Conservation (phyloP, 2,113 vertebrate genomes). For the Stegostoma tigrinum region DNA sequence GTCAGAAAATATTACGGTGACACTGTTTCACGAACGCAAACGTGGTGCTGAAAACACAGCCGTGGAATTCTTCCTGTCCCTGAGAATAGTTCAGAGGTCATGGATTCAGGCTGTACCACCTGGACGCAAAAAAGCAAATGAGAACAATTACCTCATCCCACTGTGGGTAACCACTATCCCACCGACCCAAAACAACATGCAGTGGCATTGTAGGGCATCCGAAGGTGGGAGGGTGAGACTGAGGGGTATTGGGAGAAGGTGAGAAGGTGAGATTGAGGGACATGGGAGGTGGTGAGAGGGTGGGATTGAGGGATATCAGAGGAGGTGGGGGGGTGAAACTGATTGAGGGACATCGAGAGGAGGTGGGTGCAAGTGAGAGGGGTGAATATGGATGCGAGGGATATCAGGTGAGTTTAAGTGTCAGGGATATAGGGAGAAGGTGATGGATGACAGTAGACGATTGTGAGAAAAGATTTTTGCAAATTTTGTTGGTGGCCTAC, state of each 20-base stretch:
- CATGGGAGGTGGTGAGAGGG: too few relatives aligned
- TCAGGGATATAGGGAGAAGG: too few relatives aligned
- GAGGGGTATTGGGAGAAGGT: too few relatives aligned
- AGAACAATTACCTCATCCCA: not conserved
- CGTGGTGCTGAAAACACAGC: not conserved
- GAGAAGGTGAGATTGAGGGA: too few relatives aligned
- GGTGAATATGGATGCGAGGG: not conserved
- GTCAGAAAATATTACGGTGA: not conserved
- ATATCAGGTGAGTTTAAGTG: not conserved
- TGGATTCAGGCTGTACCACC: not conserved
- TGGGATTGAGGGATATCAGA: not conserved
- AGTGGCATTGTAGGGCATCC: too few relatives aligned
- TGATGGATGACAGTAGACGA: too few relatives aligned
- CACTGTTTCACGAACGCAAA: not conserved
- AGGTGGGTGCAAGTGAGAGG: too few relatives aligned
- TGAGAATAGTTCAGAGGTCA: not conserved
- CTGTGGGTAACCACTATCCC: not conserved
- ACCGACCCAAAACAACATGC: not conserved
- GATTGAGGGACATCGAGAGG: not conserved
- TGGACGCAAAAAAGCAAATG: not conserved
- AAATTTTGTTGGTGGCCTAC: not conserved
- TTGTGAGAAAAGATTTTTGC: not conserved
- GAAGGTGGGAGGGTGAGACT: too few relatives aligned
- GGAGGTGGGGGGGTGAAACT: not conserved
- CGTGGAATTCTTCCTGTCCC: not conserved